Percentiles rank a stretch among this genome's conserved stretches.
phyloP scores from a whole-genome alignment of 2,113 vertebrate genomes.

The Zosterops hypoxanthus region DNA sequence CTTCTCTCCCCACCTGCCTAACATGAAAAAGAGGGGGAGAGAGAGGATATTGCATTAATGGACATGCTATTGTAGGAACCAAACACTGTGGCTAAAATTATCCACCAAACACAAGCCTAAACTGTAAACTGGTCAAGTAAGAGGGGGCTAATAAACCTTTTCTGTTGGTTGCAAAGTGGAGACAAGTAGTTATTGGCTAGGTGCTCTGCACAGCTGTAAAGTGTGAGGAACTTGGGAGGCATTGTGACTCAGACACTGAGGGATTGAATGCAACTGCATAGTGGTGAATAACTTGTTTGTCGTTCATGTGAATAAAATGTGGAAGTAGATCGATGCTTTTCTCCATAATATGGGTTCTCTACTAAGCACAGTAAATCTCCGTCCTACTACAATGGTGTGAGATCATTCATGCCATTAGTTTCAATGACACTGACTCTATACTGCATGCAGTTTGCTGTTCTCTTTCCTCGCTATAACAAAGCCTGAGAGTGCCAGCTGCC shows the following conservation, averaged over 20 bases:
- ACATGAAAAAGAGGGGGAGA: background rate
- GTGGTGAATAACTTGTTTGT: conserved; percentile 69
- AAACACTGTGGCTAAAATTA: background rate
- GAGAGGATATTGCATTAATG: background rate
- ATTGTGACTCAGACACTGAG: conserved; percentile 61
- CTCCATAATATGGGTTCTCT: conserved; percentile 72
- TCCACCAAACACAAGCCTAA: background rate
- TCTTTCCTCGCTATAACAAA: conserved; percentile 68
- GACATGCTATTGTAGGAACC: background rate
- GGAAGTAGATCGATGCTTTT: conserved; percentile 73
- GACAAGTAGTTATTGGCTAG: conserved; percentile 61
- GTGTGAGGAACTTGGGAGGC: conserved; percentile 47
- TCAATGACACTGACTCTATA: conserved; percentile 72
- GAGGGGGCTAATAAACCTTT: conserved; percentile 43
- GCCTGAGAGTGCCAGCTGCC: conserved; percentile 70
- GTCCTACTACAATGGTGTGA: conserved; percentile 62
- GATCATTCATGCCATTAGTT: conserved; percentile 73
- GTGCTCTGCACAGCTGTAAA: conserved; percentile 69
- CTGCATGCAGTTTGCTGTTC: conserved; percentile 70
- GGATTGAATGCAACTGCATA: conserved; percentile 52
- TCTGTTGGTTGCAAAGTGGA: conserved; percentile 29
- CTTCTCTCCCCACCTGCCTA: background rate
- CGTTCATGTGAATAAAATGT: conserved; percentile 69
- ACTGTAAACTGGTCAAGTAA: conserved; percentile 47
- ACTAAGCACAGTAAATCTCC: conserved; percentile 70